These are phyloP conservation scores for Chelon auratus DNA, from an alignment of 2,797 vertebrate species.

Conservation along the genomic window DNA sequence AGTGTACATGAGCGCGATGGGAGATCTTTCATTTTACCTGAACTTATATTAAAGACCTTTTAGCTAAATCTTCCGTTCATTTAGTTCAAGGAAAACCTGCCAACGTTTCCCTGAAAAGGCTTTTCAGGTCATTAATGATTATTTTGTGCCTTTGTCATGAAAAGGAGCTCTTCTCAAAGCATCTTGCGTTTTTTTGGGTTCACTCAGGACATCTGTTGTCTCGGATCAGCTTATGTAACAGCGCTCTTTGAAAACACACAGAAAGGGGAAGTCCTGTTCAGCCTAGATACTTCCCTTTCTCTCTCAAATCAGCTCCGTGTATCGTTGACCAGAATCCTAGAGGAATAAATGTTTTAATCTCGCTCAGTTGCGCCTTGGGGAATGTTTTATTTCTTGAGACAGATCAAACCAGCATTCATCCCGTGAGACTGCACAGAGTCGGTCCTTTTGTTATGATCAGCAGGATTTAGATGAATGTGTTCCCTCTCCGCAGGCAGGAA, in stretches of 20 bases:
- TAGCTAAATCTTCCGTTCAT: background rate
- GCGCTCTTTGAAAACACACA: conserved; percentile 44
- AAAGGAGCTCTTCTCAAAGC: conserved; percentile 26
- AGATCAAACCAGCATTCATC: conserved; percentile 37
- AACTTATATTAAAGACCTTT: background rate
- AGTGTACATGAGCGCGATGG: no score
- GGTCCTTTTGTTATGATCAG: conserved; percentile 45
- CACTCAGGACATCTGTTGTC: conserved; percentile 62
- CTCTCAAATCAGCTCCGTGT: conserved; percentile 35
- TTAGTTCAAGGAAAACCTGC: background rate
- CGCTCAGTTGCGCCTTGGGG: conserved; percentile 24
- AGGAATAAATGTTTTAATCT: conserved; percentile 43
- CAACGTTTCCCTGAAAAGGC: background rate
- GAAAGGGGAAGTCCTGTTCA: conserved; percentile 65
- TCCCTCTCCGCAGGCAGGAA: conserved; percentile 2
- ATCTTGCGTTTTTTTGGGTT: conserved; percentile 39
- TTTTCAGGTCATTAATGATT: conserved; percentile 6
- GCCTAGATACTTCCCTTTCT: conserved; percentile 68
- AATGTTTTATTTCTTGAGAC: conserved; percentile 30
- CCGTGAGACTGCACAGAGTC: conserved; percentile 33
- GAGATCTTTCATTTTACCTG: background rate
- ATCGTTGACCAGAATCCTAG: conserved; percentile 65
- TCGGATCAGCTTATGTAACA: conserved; percentile 78
- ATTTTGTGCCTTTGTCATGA: conserved; percentile 10
- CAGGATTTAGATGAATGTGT: conserved; percentile 34